Evolutionary conservation across 2,888 invertebrate species (phyloP), one percentile per base, ranked within the genome.

Genomic region (Drosophila buzzatii): DNA sequence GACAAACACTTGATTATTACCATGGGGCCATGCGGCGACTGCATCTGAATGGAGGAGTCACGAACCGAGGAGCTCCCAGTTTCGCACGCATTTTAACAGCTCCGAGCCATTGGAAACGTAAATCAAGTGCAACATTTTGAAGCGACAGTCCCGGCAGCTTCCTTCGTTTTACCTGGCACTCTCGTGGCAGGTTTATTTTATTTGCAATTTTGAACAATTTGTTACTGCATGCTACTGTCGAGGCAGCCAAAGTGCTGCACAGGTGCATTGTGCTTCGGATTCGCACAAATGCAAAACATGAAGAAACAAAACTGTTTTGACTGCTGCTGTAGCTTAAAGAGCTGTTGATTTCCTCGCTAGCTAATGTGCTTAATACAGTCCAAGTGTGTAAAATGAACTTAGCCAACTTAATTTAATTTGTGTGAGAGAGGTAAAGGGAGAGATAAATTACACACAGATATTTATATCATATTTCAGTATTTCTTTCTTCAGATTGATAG

Each of bases 81-180:
- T 35, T 47, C 20, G 62, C 64, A 35, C 52, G 70, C 76, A 68
- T 63, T 73, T 85, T 77, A 83, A 82, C 81, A 79, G 82, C 85
- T 74, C 74, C 73, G 63, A 74, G 79, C 82, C 81, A 82, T 76
- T 72, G 81, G 70, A 61, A 73, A 67, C 84, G 81, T 87, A 85
- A 87, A 87, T 87, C 85, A 87, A 85, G 75, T 75, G 82, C 72
- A 71, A 84, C 84, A 88, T 73, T 82, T 65, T 73, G 81, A 77
- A 70, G 33, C 81, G 79, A 76, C 82, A 82, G 64, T 59, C 44
- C 9, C 42, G 18, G 59, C 53, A 58, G 49, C 49, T 58, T 56
- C 35, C 57, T 16, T 7, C 18, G 60, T 39, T 47, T 65, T 44
- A 14, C 55, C 14, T 39, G 45, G 57, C 37, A 45, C 14, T n/a